Conservation (phyloP, 2,113 vertebrate species). For the Bos indicus region DNA sequence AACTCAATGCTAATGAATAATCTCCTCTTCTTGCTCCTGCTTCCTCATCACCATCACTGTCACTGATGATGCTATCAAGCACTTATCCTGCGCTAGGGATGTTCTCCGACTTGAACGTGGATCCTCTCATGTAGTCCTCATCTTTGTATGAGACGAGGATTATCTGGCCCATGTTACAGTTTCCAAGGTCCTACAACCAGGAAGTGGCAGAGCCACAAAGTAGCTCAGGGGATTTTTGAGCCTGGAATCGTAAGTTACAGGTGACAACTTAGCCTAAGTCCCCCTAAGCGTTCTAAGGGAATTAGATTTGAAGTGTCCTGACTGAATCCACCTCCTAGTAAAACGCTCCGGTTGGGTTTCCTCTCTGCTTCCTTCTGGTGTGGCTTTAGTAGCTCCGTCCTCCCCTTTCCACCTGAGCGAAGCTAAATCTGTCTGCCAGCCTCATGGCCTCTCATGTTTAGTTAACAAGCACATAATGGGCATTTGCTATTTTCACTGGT, state of each 20-base stretch:
- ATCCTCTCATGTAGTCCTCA: not conserved
- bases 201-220: not conserved
- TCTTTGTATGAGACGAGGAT: not conserved
- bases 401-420: conserved; percentile 48
- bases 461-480: conserved; percentile 64
- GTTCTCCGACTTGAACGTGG: rapidly evolving
- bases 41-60: not conserved
- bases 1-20: not conserved
- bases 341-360: not conserved
- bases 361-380: not conserved
- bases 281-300: not conserved
- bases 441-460: conserved; percentile 63
- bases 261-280: too few relatives aligned
- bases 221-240: not conserved
- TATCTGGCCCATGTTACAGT: not conserved
- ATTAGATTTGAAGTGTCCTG: not conserved
- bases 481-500: conserved; percentile 76
- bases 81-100: not conserved
- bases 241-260: not conserved
- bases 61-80: not conserved
- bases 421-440: conserved; percentile 67
- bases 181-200: not conserved
- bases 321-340: not conserved
- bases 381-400: not conserved
- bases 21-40: not conserved